phyloP scores from a whole-genome alignment of 2,888 invertebrate genomes.

The Imbricaverruca yamaguchii region DNA sequence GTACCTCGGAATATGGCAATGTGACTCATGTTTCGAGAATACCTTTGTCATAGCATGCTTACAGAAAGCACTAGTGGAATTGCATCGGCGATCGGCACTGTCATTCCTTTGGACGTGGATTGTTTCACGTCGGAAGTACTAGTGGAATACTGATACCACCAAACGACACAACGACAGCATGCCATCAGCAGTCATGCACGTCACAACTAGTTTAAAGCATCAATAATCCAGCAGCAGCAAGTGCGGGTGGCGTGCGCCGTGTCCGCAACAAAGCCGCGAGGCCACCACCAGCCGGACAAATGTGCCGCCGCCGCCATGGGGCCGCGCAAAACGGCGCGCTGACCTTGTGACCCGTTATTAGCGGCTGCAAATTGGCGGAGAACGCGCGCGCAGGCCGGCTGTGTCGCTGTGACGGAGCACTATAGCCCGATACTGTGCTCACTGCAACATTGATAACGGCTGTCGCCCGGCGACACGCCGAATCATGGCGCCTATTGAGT shows the following conservation, averaged over 20 bases:
- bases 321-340: neutral
- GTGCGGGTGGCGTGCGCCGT: neutral
- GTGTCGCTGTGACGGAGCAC: neutral
- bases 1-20: too few species aligned
- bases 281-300: too few species aligned
- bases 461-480: neutral
- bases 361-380: neutral
- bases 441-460: neutral
- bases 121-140: too few species aligned
- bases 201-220: neutral
- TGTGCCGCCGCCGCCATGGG: too few species aligned
- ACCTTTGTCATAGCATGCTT: too few species aligned
- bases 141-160: too few species aligned
- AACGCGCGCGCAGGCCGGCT: neutral
- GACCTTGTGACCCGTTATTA: neutral
- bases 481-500: neutral
- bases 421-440: neutral
- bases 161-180: too few species aligned
- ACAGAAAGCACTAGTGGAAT: too few species aligned
- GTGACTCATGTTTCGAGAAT: too few species aligned
- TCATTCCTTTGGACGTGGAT: too few species aligned
- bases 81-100: too few species aligned
- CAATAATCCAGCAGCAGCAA: neutral
- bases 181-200: too few species aligned
- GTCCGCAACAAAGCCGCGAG: neutral